phyloP scores from a whole-genome alignment of 2,797 vertebrate genomes.

The Hozukius guyotensis region DNA sequence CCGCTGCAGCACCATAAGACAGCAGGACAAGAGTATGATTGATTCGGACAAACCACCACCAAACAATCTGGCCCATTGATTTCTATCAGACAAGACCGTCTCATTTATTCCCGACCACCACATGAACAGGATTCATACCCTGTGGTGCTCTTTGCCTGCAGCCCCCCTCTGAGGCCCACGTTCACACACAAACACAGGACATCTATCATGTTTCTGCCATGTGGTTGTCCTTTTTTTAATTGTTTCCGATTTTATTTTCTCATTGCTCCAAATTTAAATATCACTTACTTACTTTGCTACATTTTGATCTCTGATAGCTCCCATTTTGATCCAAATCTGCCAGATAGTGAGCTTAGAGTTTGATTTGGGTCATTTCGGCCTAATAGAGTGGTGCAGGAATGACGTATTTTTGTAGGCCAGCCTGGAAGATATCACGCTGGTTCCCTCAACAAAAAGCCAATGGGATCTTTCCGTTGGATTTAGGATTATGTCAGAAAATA shows the following conservation, averaged over 20 bases:
- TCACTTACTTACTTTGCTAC: not conserved
- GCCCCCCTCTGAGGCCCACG: constrained; percentile 1
- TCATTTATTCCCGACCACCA: constrained; percentile 60
- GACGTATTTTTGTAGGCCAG: not conserved
- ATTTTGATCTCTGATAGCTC: not conserved
- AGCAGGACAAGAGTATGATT: constrained; percentile 81
- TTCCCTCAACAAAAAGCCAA: not conserved
- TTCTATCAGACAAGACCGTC: constrained; percentile 63
- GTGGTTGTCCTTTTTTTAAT: not conserved
- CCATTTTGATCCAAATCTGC: not conserved
- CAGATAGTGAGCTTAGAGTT: not conserved
- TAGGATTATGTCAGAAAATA: not conserved
- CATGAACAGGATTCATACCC: constrained; percentile 45
- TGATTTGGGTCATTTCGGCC: not conserved
- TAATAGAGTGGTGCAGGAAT: not conserved
- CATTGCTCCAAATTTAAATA: not conserved
- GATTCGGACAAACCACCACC: constrained; percentile 72
- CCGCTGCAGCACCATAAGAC: constrained; percentile 39
- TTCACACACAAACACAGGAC: constrained; percentile 24
- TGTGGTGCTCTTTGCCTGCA: constrained; percentile 28
- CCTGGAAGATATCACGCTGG: not conserved
- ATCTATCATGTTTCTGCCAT: constrained; percentile 44
- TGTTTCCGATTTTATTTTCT: not conserved
- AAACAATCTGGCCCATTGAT: constrained; percentile 82
- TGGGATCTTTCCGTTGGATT: not conserved